A percentile compares a stretch with the other conserved stretches of the same genome.
Conservation (phyloP, 2,113 vertebrate genomes). For the Paramormyrops kingsleyae region DNA sequence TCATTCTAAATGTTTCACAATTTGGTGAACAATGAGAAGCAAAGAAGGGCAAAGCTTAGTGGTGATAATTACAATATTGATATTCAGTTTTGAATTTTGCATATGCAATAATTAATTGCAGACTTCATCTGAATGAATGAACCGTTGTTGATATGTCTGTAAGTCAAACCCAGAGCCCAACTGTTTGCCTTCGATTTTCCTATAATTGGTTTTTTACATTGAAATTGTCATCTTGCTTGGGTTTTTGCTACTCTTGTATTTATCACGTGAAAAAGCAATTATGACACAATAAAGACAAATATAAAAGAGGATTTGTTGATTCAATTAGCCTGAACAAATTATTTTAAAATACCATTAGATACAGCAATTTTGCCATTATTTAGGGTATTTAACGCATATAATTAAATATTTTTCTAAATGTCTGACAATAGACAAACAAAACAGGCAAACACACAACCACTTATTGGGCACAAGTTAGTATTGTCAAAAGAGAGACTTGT, state of each 20-base stretch:
- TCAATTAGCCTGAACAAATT: conserved; percentile 2
- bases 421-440: not conserved
- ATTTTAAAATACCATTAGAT: not conserved
- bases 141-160: not conserved
- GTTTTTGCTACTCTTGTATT: not conserved
- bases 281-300: not conserved
- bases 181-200: not conserved
- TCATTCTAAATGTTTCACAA: conserved; percentile 18
- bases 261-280: not conserved
- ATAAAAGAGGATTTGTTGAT: not conserved
- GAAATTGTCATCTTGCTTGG: not conserved
- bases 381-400: not conserved
- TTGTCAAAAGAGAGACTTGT: not conserved
- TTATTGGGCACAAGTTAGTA: not conserved
- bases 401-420: not conserved
- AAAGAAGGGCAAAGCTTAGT: not conserved
- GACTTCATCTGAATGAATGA: not conserved
- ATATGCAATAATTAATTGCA: not conserved
- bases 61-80: conserved; percentile 2
- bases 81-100: not conserved
- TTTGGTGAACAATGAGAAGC: not conserved
- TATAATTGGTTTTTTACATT: not conserved
- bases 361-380: not conserved
- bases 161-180: not conserved
- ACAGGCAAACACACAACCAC: not conserved